Conservation (phyloP, 2,113 vertebrate genomes). For the Pelusios castaneus region DNA sequence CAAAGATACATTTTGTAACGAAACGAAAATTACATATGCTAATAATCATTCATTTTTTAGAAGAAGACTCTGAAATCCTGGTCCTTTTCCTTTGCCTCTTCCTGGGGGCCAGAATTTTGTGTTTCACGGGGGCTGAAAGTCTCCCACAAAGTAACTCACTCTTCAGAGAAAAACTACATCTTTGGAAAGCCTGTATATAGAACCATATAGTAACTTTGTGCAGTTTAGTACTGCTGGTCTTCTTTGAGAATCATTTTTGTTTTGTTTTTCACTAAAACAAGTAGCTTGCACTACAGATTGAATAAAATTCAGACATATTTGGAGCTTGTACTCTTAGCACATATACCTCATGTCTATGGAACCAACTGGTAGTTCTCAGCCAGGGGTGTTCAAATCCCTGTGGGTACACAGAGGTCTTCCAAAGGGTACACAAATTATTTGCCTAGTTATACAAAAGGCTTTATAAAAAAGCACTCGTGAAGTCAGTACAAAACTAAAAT, state of each 20-base stretch:
- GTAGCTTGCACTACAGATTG: not conserved
- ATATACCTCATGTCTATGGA: not conserved
- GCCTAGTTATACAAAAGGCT: too few relatives aligned
- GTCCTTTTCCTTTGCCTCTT: not conserved
- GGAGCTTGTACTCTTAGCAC: not conserved
- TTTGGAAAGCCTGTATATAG: not conserved
- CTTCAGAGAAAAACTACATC: not conserved
- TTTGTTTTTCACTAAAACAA: not conserved
- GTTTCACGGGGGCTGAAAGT: not conserved
- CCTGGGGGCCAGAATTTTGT: not conserved
- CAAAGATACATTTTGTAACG: not conserved
- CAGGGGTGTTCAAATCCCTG: too few relatives aligned
- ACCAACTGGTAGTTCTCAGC: not conserved
- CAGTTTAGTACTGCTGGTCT: not conserved
- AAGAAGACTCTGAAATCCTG: not conserved
- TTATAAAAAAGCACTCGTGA: too few relatives aligned
- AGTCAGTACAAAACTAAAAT: too few relatives aligned
- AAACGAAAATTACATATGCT: not conserved
- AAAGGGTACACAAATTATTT: too few relatives aligned
- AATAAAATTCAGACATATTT: not conserved
- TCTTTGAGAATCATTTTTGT: not conserved
- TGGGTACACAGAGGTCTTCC: too few relatives aligned
- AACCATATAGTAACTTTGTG: not conserved
- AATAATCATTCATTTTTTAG: not conserved
- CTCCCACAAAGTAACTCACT: not conserved